Base-by-base conservation (phyloP, 1,140 invertebrate species). In the Danaus melanippus region DNA sequence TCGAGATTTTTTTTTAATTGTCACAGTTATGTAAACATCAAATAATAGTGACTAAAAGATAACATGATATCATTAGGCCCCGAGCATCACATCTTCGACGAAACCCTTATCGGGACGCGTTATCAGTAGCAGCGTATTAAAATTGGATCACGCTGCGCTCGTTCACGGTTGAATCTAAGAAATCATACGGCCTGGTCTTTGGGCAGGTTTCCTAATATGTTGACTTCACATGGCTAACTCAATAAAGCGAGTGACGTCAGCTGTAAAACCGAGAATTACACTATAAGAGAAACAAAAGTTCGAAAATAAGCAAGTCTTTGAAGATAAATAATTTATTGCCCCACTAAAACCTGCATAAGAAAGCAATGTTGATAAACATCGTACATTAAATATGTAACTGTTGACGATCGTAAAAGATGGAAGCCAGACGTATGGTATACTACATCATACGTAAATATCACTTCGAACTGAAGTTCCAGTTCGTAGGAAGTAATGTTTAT, bases 301-400 rank as follows among this genome's bases (percentile, higher is more conserved):
- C 64, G 70, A 81, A 84, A 86, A 86, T 83, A 82, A 80, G 71
- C 74, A 62, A 73, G 64, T 69, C 81, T 86, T 86, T 86, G 83
- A 86, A 79, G 83, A 84, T 82, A 83, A 83, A 84, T 84, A 84
- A 84, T 84, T 86, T 86, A 86, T 73, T 63, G 77, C 77, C 32
- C 63, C 79, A 82, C 74, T 83, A 83, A 84, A 85, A 79, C 77
- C 79, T 84, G 78, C 72, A 86, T 86, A 84, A 86, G 83, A 86
- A 86, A 86, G 79, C 83, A 86, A 78, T 86, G 83, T 86, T 86
- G 83, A 86, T 86, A 86, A 86, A 86, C 83, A 83, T 84, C 77
- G 81, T 79, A 84, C 76, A 85, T 84, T 85, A 82, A 85, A 86
- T 84, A 84, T 86, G 79, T 84, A 86, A 86, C 83, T 84, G 80